Conservation (phyloP, 2,113 vertebrate species). For the Charina bottae region DNA sequence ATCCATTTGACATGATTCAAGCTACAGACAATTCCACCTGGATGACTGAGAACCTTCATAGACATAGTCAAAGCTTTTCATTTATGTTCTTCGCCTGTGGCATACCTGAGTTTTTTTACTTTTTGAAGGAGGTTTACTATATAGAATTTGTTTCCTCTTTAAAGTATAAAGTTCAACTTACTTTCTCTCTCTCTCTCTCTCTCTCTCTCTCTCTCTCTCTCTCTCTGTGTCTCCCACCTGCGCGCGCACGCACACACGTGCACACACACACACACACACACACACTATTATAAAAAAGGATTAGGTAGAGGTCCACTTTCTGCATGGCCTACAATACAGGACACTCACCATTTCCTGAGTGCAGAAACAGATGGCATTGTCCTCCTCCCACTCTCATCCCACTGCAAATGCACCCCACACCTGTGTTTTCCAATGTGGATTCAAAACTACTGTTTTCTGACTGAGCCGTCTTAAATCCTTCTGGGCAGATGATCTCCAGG, state of each 20-base stretch:
- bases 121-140: constrained; percentile 41
- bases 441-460: neutral
- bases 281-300: neutral
- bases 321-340: neutral
- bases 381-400: neutral
- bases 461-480: neutral
- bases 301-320: neutral
- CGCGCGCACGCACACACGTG: neutral
- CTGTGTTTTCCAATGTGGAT: neutral
- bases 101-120: neutral
- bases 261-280: neutral
- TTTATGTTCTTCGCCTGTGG: constrained; percentile 39
- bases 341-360: neutral
- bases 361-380: neutral
- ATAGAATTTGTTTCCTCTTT: constrained; percentile 3
- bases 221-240: too few relatives aligned
- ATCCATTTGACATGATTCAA: too few relatives aligned
- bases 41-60: too few relatives aligned
- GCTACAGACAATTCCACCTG: too few relatives aligned
- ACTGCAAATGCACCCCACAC: neutral
- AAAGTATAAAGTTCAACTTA: neutral
- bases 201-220: neutral
- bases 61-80: constrained; percentile 68
- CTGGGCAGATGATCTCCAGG: neutral
- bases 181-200: neutral